Evolutionary conservation across 2,797 vertebrate species (phyloP).

Genomic region (Sphaeramia orbicularis): DNA sequence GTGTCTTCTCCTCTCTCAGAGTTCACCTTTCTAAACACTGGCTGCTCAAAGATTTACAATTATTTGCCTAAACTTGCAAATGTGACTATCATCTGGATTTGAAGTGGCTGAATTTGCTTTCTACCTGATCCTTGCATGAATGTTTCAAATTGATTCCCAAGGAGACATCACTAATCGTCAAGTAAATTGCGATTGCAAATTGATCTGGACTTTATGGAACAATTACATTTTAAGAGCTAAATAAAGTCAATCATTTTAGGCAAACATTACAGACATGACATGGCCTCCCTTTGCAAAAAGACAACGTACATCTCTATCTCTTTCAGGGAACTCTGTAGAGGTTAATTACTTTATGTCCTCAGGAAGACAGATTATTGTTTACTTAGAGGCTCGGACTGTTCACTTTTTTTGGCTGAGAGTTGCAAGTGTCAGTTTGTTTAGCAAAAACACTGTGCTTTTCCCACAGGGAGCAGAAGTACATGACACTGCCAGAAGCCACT

Average conservation of each 20-base stretch:
- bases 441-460: constrained; percentile 8
- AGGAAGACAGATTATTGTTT: constrained; percentile 49
- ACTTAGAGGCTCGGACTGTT: constrained; percentile 44
- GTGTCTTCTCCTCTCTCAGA: constrained; percentile 25
- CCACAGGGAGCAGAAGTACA: constrained; percentile 13
- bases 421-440: constrained; percentile 68
- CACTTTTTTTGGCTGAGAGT: constrained; percentile 53
- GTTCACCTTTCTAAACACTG: constrained; percentile 41
- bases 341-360: constrained; percentile 58
- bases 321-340: neutral
- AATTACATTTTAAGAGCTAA: neutral
- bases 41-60: constrained; percentile 78
- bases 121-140: constrained; percentile 66
- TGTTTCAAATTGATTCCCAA: constrained; percentile 71
- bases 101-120: constrained; percentile 75
- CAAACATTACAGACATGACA: neutral
- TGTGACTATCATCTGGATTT: constrained; percentile 74
- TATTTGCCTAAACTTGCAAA: constrained; percentile 87
- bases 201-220: neutral
- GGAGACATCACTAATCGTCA: constrained; percentile 30
- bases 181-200: constrained; percentile 61
- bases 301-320: too few relatives aligned
- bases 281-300: too few relatives aligned
- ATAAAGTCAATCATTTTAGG: constrained; percentile 5
- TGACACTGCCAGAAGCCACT: constrained; percentile 20